These are phyloP conservation scores for Pseudorasbora parva DNA, from an alignment of 2,113 vertebrate species.

Conservation along the genomic window DNA sequence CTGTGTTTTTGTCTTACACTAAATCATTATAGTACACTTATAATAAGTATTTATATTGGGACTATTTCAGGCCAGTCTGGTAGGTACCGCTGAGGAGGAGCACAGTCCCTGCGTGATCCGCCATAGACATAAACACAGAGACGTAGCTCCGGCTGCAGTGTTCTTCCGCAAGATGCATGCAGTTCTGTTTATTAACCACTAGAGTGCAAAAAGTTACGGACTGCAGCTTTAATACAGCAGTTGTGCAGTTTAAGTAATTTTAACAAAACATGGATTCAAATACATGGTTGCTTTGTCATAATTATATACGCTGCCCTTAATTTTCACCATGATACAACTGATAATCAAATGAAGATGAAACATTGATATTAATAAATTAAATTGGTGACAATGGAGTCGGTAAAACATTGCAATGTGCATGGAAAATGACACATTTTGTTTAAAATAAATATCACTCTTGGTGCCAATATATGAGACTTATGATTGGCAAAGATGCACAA, in stretches of 20 bases:
- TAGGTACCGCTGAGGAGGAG: too few species aligned
- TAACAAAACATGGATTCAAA: not conserved
- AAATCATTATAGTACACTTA: too few species aligned
- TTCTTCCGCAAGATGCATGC: too few species aligned
- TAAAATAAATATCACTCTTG: not conserved
- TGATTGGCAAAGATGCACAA: not conserved
- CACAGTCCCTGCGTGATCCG: too few species aligned
- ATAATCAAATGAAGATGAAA: not conserved
- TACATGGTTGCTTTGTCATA: not conserved
- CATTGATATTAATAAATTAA: not conserved
- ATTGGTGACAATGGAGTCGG: not conserved
- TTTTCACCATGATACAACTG: not conserved
- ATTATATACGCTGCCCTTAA: not conserved
- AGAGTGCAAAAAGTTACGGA: too few species aligned
- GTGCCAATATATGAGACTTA: not conserved
- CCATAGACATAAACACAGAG: too few species aligned
- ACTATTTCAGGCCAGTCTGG: too few species aligned
- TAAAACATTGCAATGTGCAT: conserved; percentile 5
- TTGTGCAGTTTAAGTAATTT: not conserved
- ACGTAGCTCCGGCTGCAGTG: too few species aligned
- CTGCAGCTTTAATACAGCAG: not conserved
- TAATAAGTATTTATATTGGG: too few species aligned
- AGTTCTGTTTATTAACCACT: too few species aligned
- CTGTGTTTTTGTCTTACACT: too few species aligned
- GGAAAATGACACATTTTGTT: not conserved